phyloP scores from a whole-genome alignment of 2,888 invertebrate species.

The Gibbula magus region DNA sequence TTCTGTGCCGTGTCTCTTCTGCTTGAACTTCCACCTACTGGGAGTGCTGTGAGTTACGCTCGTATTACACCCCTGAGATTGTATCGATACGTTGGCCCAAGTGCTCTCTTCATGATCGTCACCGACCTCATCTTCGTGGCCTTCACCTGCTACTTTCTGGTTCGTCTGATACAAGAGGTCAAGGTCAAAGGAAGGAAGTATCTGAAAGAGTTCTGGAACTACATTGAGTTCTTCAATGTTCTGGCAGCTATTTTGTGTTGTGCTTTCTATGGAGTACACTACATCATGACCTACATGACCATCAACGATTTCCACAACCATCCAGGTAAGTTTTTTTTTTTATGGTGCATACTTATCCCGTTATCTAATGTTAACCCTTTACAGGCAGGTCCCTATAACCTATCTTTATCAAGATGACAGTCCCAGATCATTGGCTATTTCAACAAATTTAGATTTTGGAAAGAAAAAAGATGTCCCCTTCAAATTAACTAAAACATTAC shows the following conservation, averaged over 20 bases:
- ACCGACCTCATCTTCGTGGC: constrained; percentile 39
- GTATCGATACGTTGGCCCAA: constrained; percentile 38
- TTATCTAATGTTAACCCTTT: no score
- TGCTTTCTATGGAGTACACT: constrained; percentile 42
- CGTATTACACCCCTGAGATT: constrained; percentile 27
- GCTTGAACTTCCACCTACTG: constrained; percentile 52
- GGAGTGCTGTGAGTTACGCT: constrained; percentile 41
- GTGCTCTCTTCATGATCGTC: constrained; percentile 36
- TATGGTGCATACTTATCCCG: no score
- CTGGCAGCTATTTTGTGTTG: constrained; percentile 31
- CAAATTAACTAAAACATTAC: no score
- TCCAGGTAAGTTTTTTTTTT: constrained; percentile 37
- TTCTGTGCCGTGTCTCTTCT: constrained; percentile 50
- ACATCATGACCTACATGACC: constrained; percentile 30
- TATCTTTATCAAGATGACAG: no score
- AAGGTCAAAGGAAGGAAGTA: constrained; percentile 14
- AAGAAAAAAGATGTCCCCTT: no score
- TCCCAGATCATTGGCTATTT: no score
- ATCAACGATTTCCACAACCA: constrained; percentile 33
- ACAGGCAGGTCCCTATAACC: no score
- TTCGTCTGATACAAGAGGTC: constrained; percentile 26
- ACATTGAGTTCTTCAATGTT: constrained; percentile 36
- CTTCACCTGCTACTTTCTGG: constrained; percentile 38
- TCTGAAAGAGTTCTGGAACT: constrained; percentile 36
- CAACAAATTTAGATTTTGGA: no score